phyloP scores from a whole-genome alignment of 2,113 vertebrate species.

The Mustela lutreola region DNA sequence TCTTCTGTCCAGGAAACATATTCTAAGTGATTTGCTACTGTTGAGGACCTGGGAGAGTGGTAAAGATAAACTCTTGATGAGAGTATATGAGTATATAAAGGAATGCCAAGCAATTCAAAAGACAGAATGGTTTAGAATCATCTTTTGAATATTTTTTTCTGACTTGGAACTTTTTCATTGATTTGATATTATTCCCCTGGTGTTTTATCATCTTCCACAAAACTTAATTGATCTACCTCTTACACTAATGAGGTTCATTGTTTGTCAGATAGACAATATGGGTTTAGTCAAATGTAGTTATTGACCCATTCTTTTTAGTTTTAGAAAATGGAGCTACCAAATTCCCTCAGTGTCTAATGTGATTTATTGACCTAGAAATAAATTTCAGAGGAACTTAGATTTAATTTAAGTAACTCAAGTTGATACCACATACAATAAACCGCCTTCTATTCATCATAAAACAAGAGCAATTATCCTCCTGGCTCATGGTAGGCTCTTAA shows the following conservation, averaged over 20 bases:
- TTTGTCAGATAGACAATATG: background rate
- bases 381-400: background rate
- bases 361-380: background rate
- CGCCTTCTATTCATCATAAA: background rate
- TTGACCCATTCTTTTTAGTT: background rate
- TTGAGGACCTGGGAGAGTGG: background rate
- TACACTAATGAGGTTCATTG: background rate
- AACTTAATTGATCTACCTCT: background rate
- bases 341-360: background rate
- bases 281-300: background rate
- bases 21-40: background rate
- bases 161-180: background rate
- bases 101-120: background rate
- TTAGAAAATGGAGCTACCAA: background rate
- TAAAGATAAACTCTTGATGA: conserved; percentile 21
- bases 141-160: background rate
- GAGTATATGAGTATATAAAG: background rate
- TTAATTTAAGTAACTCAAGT: background rate
- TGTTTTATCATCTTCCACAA: conserved; percentile 15
- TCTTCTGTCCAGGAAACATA: background rate
- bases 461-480: background rate
- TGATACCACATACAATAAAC: background rate
- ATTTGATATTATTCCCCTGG: background rate
- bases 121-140: background rate
- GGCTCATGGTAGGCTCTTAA: background rate